A percentile compares a stretch with the other conserved stretches of the same genome.
These are phyloP conservation scores for Clunio marinus DNA, from an alignment of 2,888 invertebrate species.

Conservation along the genomic window DNA sequence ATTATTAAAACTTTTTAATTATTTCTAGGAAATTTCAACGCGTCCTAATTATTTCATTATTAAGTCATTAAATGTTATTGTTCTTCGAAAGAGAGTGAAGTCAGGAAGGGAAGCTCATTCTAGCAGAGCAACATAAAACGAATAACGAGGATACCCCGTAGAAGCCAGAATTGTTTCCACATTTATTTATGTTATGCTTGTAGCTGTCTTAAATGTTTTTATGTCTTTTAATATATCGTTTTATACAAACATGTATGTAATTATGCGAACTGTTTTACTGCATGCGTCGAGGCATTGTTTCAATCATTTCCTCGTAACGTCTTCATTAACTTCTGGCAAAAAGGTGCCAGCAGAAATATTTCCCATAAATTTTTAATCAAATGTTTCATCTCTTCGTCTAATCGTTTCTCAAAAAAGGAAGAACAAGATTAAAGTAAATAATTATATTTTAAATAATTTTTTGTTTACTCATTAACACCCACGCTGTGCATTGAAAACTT, in stretches of 20 bases:
- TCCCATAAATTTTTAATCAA: neutral
- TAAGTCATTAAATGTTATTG: slow-evolving; percentile 33
- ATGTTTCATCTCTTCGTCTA: too few species aligned
- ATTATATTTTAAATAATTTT: too few species aligned
- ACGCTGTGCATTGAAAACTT: neutral
- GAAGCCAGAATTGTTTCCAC: slow-evolving; percentile 2
- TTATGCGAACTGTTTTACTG: slow-evolving; percentile 36
- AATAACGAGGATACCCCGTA: neutral
- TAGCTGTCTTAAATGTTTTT: slow-evolving; percentile 1
- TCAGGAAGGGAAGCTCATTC: too few species aligned
- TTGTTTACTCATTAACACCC: too few species aligned
- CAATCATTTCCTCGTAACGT: slow-evolving; percentile 28
- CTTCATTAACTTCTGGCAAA: slow-evolving; percentile 26
- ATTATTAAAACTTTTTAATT: slow-evolving; percentile 36
- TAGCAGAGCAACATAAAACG: neutral
- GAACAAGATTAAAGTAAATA: neutral
- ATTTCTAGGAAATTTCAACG: slow-evolving; percentile 35
- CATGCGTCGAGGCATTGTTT: slow-evolving; percentile 17
- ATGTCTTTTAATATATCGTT: slow-evolving; percentile 17
- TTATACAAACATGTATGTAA: too few species aligned
- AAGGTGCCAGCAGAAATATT: neutral
- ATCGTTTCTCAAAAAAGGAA: neutral
- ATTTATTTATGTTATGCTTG: neutral
- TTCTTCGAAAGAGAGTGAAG: neutral
- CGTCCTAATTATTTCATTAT: slow-evolving; percentile 39